Evolutionary conservation across 2,113 vertebrate genomes (phyloP).

Genomic region (Mixornis gularis): DNA sequence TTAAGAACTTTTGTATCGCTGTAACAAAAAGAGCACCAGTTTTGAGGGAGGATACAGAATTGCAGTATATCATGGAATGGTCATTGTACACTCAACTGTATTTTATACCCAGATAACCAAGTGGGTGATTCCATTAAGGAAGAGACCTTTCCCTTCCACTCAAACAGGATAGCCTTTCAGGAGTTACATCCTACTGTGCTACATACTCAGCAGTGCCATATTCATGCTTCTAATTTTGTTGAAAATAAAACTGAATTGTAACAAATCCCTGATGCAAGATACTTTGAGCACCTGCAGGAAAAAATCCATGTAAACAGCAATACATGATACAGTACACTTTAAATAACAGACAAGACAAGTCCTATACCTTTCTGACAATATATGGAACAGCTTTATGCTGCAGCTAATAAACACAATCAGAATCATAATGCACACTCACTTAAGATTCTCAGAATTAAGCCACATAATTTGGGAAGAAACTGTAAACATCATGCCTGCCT

Average conservation of each 20-base stretch:
- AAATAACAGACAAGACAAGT: conserved; percentile 64
- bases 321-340: conserved; percentile 66
- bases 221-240: conserved; percentile 49
- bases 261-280: conserved; percentile 75
- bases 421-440: conserved; percentile 44
- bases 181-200: conserved; percentile 36
- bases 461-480: conserved; percentile 6
- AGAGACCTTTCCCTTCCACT: conserved; percentile 1
- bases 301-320: conserved; percentile 73
- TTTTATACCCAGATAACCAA: not conserved
- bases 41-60: conserved; percentile 9
- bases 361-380: conserved; percentile 41
- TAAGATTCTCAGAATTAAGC: conserved; percentile 51
- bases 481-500: conserved; percentile 50
- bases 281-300: conserved; percentile 66
- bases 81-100: not conserved
- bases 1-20: conserved; percentile 43
- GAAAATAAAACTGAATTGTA: conserved; percentile 66
- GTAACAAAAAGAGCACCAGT: conserved; percentile 61
- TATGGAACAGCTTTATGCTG: conserved; percentile 50
- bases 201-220: conserved; percentile 22
- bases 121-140: not conserved
- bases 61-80: not conserved
- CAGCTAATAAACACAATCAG: conserved; percentile 43
- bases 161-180: not conserved